phyloP scores from a whole-genome alignment of 2,113 vertebrate species.

The Lepus timidus region DNA sequence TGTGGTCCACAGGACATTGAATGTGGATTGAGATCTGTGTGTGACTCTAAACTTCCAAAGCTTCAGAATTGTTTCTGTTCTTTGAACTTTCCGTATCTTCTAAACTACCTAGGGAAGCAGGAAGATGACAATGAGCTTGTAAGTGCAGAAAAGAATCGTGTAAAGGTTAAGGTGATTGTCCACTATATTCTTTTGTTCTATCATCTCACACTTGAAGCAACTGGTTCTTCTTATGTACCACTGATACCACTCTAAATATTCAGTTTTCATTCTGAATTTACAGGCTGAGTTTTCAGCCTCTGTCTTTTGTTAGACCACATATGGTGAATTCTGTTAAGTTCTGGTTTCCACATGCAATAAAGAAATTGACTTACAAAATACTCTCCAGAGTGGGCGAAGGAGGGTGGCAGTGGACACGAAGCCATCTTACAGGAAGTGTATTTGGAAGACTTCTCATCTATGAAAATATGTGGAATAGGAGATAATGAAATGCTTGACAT shows the following conservation, averaged over 20 bases:
- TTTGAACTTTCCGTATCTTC: background rate
- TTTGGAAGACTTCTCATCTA: background rate
- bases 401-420: background rate
- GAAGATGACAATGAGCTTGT: background rate
- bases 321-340: background rate
- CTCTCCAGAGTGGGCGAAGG: background rate
- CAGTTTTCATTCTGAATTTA: background rate
- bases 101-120: background rate
- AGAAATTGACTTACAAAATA: background rate
- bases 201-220: background rate
- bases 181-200: background rate
- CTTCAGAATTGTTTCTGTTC: background rate
- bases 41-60: background rate
- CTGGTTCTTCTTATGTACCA: background rate
- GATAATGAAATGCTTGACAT: background rate
- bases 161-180: background rate
- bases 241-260: background rate
- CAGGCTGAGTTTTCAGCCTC: background rate
- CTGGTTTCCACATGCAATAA: background rate
- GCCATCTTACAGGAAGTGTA: background rate
- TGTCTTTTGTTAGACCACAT: no score
- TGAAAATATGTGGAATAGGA: background rate
- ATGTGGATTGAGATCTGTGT: background rate
- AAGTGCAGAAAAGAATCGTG: background rate
- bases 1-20: background rate